phyloP scores from a whole-genome alignment of 2,113 vertebrate genomes.

The Malaclemys terrapin region DNA sequence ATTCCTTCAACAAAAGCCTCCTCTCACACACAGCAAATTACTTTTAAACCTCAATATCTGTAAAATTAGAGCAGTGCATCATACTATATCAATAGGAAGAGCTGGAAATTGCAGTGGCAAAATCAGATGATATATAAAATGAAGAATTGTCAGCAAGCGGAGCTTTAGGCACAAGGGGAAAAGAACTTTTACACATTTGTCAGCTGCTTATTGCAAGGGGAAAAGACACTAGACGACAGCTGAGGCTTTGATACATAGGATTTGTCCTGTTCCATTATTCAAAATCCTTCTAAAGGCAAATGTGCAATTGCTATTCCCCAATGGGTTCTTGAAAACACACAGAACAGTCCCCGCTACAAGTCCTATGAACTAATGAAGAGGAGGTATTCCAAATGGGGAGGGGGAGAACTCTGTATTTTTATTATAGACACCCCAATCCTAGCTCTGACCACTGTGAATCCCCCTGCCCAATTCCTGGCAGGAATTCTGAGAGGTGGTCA shows the following conservation, averaged over 20 bases:
- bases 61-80: background rate
- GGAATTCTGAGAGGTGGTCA: background rate
- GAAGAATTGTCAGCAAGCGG: background rate
- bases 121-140: background rate
- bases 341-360: too few species aligned
- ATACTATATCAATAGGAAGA: background rate
- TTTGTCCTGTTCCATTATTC: accelerated
- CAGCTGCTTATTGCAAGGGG: background rate
- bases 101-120: background rate
- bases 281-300: background rate
- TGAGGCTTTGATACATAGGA: background rate
- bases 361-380: background rate
- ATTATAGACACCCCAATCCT: background rate
- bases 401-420: background rate
- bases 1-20: background rate
- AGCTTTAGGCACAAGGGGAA: background rate
- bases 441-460: background rate
- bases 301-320: background rate
- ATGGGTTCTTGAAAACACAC: background rate
- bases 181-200: background rate
- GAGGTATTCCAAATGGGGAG: background rate
- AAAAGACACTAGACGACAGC: background rate
- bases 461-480: background rate
- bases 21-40: background rate
- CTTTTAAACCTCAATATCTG: background rate